These are phyloP conservation scores for Helicolenus hilgendorfi DNA, from an alignment of 2,797 vertebrate species.

Conservation along the genomic window DNA sequence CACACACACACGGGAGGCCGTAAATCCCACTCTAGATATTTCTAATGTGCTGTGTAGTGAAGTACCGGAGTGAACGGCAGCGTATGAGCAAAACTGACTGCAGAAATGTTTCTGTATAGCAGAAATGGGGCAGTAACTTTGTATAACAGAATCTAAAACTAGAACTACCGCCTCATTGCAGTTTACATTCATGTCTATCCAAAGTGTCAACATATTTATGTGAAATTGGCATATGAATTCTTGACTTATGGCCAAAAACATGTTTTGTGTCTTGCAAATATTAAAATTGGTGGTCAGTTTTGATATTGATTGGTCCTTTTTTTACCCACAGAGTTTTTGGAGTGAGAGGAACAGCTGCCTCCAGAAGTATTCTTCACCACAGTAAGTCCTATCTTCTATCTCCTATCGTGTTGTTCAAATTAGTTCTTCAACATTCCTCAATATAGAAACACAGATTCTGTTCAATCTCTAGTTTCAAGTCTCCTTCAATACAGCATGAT, in stretches of 20 bases:
- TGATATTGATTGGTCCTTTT: no score
- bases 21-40: constrained; percentile 56
- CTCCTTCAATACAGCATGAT: no score
- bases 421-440: no score
- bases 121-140: not conserved
- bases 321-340: no score
- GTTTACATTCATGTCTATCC: fast-evolving
- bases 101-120: not conserved
- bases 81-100: not conserved
- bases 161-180: not conserved
- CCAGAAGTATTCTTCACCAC: not conserved
- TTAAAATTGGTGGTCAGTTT: fast-evolving
- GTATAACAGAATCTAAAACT: not conserved
- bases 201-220: no score
- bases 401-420: no score
- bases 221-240: fast-evolving
- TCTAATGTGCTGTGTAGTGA: constrained; percentile 25
- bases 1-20: constrained; percentile 24
- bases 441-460: not conserved
- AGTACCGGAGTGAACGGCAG: not conserved
- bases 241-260: no score
- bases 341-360: not conserved
- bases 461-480: no score
- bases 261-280: not conserved
- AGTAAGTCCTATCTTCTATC: no score